Percentiles rank a stretch among this genome's conserved stretches.
Conservation (phyloP, 2,113 vertebrate species). For the Periophthalmodon schlosseri region DNA sequence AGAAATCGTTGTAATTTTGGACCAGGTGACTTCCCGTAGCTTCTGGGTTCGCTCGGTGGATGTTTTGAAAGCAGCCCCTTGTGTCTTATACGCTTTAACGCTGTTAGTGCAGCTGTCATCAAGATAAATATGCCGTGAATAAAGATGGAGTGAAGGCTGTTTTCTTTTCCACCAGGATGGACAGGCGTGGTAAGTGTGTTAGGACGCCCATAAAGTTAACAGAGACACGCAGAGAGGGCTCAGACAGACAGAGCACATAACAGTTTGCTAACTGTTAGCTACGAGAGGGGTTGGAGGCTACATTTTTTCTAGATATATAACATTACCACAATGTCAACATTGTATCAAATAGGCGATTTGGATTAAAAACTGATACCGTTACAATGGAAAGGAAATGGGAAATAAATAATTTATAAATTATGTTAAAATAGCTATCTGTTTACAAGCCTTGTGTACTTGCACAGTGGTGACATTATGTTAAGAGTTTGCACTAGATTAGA, state of each 20-base stretch:
- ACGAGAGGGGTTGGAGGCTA: not conserved
- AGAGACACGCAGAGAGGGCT: not conserved
- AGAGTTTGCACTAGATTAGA: slow-evolving; percentile 1
- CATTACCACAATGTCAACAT: too few species aligned
- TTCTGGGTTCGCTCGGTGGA: not conserved
- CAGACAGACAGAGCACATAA: not conserved
- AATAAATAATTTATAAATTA: not conserved
- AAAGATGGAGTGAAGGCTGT: not conserved
- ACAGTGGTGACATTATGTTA: not conserved
- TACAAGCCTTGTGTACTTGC: not conserved
- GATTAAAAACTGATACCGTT: too few species aligned
- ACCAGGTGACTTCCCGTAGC: slow-evolving; percentile 2
- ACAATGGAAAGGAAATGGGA: too few species aligned
- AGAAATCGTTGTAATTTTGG: not conserved
- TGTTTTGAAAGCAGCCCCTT: slow-evolving; percentile 1
- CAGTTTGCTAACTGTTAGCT: slow-evolving; percentile 5
- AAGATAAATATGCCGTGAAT: not conserved
- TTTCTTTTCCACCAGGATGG: not conserved
- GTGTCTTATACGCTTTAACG: not conserved
- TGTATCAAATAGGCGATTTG: too few species aligned
- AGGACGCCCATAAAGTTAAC: not conserved
- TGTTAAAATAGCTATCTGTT: not conserved
- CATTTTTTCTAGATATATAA: not conserved
- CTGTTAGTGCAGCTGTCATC: not conserved
- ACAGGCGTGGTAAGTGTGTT: slow-evolving; percentile 6